These are phyloP conservation scores for Peromyscus californicus DNA, from an alignment of 2,113 vertebrate species.

Conservation along the genomic window DNA sequence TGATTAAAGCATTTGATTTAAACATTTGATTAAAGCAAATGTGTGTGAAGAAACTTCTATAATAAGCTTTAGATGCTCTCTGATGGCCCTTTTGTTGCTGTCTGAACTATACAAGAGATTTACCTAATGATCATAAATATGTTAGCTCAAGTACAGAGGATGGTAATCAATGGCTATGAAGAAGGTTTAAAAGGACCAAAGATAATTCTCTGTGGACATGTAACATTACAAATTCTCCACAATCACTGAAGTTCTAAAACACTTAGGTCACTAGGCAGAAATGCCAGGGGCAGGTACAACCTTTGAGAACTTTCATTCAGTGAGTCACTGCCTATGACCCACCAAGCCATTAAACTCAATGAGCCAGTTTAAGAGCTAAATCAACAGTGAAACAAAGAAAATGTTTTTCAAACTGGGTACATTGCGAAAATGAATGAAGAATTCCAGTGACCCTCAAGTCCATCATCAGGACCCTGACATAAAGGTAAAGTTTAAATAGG, in stretches of 20 bases:
- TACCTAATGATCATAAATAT: neutral
- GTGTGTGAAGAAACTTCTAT: neutral
- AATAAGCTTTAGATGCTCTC: neutral
- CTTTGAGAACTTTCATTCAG: neutral
- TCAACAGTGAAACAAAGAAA: neutral
- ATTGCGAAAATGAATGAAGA: neutral
- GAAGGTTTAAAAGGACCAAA: neutral
- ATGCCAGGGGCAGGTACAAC: neutral
- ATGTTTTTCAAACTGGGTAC: neutral
- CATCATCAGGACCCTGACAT: neutral
- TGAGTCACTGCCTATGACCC: neutral
- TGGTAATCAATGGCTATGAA: neutral
- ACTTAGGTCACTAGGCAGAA: neutral
- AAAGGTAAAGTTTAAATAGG: no score
- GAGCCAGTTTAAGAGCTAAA: neutral
- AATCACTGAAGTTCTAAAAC: neutral
- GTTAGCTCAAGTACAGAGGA: neutral
- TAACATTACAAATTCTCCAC: neutral
- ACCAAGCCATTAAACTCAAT: neutral
- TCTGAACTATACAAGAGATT: neutral
- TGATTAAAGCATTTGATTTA: no score
- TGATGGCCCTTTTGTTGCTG: neutral
- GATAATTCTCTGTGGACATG: neutral
- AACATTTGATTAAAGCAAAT: neutral
- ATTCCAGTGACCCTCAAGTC: neutral